These are phyloP conservation scores for Andricus curvator DNA, from an alignment of 2,888 invertebrate genomes.

Conservation along the genomic window DNA sequence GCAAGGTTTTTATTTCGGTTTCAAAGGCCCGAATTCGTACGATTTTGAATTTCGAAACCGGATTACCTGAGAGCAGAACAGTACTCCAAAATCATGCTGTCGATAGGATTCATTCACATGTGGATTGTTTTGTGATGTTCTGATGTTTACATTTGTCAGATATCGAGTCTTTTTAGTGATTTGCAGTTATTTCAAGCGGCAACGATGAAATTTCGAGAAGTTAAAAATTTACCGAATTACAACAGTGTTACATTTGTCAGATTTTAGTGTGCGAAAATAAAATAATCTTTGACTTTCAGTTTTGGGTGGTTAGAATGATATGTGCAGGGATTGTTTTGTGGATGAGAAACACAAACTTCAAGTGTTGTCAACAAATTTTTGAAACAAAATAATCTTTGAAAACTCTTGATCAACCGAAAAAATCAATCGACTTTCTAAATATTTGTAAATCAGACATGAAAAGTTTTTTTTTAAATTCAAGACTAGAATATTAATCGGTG, in stretches of 20 bases:
- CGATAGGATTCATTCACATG: neutral
- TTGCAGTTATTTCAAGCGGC: neutral
- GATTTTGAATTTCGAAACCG: conserved; percentile 24
- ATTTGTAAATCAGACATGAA: no score
- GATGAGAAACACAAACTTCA: neutral
- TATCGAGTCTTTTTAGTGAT: neutral
- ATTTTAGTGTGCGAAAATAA: neutral
- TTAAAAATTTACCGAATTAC: neutral
- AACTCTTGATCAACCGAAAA: no score
- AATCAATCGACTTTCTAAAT: no score
- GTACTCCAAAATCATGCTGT: conserved; percentile 11
- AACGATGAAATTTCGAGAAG: neutral
- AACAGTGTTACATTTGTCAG: neutral
- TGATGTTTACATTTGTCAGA: conserved; percentile 18
- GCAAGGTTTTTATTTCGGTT: conserved; percentile 39
- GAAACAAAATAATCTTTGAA: no score
- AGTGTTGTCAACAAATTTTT: no score
- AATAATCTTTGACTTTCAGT: neutral
- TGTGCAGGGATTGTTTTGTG: neutral
- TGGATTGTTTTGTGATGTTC: conserved; percentile 13
- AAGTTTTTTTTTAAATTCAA: no score
- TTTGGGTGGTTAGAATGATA: neutral
- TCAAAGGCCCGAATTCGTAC: neutral
- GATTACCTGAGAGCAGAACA: neutral
- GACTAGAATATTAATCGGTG: no score